These are phyloP conservation scores for Halcyon chelicuti DNA, from an alignment of 2,797 vertebrate species.

Conservation along the genomic window DNA sequence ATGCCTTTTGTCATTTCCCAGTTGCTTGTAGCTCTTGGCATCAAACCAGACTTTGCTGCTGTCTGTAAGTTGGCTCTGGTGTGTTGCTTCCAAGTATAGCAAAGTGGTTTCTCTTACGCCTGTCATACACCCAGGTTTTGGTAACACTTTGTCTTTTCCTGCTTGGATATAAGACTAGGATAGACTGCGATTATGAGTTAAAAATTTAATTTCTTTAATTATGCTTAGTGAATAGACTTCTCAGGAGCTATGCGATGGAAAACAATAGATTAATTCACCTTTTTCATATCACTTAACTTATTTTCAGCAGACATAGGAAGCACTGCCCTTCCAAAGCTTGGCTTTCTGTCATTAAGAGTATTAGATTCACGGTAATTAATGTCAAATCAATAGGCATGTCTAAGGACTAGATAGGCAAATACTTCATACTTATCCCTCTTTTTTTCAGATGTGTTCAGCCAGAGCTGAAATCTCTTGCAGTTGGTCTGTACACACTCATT, in stretches of 20 bases:
- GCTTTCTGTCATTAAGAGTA: background rate
- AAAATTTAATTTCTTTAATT: background rate
- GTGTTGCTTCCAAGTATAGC: background rate
- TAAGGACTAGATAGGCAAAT: background rate
- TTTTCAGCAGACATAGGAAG: background rate
- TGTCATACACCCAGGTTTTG: background rate
- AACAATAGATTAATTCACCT: background rate
- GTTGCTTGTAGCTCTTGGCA: background rate
- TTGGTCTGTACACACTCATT: constrained; percentile 84
- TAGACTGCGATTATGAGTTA: background rate
- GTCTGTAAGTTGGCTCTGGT: background rate
- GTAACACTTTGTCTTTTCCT: background rate
- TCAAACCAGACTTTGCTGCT: background rate
- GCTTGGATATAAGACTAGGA: background rate
- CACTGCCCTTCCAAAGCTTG: background rate
- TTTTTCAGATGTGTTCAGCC: constrained; percentile 86
- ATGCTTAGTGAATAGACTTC: background rate
- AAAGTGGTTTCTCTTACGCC: background rate
- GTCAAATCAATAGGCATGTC: background rate
- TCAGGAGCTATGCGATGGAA: background rate
- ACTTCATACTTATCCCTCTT: background rate
- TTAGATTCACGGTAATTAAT: background rate
- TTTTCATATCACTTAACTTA: background rate
- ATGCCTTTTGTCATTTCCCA: background rate
- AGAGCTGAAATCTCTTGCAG: constrained; percentile 89